Base-by-base conservation (phyloP, 2,888 invertebrate genomes). In the Tenthredo amoena region DNA sequence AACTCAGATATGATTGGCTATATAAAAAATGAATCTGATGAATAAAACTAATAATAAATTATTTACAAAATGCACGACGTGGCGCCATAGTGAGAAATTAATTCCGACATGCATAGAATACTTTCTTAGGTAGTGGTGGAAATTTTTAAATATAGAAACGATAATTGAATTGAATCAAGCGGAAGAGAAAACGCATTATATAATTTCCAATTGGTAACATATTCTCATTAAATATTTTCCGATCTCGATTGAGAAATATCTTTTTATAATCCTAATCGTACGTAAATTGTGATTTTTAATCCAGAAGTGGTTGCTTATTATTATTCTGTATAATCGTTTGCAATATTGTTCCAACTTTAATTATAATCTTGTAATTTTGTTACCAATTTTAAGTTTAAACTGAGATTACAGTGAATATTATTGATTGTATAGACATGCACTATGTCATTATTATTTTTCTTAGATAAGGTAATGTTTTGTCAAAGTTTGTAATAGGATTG, bases 101-200 rank as follows among this genome's bases (percentile, higher is more conserved):
- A 62, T 62, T 62, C 26, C 62, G 62, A 81, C 37, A 81, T 81
- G 81, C 62, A 18, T 43, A 81, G 81, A 58, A 62, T 81, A 74
- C 34, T 68, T 68, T 34, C 6, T 68, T 68, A 68, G 34, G 15
- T 18, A 68, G 18, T 5, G 1, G 68, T 68, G 12, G 34, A 34
- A 68, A 15, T 34, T 34, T 68, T 31, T 15, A 34, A 15, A 68
- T 68, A 34, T 34, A 34, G 18, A 34, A 34, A 34, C 31, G 68
- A 68, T 34, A 34, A 68, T 68, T 68, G 26, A 65, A 26, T 65
- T 65, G 10, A 34, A 34, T 31, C 1, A 34, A 34, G 15, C 34
- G 34, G 12, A 12, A n/a, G 15, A 43, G 9, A 21, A 43, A n/a
- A 21, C n/a, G 47, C n/a, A 43, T 74, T 43, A 43, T 9, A 12